These are phyloP conservation scores for Drosophila santomea DNA, from an alignment of 1,140 invertebrate genomes.

Conservation along the genomic window DNA sequence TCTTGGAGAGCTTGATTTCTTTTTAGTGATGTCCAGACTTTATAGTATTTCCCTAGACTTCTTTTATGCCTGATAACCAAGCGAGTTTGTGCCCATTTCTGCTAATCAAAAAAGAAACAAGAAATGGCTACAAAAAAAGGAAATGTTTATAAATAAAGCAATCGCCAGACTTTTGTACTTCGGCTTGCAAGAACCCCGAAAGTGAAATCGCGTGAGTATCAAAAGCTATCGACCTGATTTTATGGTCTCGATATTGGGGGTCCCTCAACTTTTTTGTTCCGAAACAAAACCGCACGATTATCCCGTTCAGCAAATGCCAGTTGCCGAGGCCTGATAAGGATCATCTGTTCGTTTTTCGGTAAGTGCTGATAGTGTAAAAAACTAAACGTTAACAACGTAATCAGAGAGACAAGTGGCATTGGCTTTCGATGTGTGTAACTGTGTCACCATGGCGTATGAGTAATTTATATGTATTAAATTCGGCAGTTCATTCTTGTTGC, in stretches of 20 bases:
- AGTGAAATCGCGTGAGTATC: constrained; percentile 39
- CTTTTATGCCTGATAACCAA: constrained; percentile 28
- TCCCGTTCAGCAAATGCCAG: background rate
- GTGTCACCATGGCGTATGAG: constrained; percentile 46
- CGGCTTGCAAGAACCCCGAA: background rate
- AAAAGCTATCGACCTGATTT: constrained; percentile 14
- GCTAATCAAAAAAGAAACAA: constrained; percentile 17
- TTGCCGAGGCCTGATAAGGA: constrained; percentile 46
- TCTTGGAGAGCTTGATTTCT: constrained; percentile 34
- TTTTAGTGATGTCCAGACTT: constrained; percentile 27
- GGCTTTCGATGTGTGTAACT: constrained; percentile 30
- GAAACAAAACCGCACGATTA: background rate
- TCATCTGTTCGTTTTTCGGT: constrained; percentile 10
- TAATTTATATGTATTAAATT: constrained; percentile 5
- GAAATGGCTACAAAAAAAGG: background rate
- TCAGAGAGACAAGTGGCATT: constrained; percentile 17
- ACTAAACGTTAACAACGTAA: constrained; percentile 20
- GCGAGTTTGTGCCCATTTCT: constrained; percentile 22
- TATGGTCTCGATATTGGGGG: constrained; percentile 19
- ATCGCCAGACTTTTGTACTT: constrained; percentile 50
- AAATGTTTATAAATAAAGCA: constrained; percentile 10
- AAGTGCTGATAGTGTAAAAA: constrained; percentile 35
- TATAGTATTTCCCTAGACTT: constrained; percentile 1
- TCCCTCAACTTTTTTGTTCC: background rate
- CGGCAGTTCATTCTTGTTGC: constrained; percentile 7